Base-by-base conservation (phyloP, 2,797 vertebrate genomes). In the Falco columbarius region DNA sequence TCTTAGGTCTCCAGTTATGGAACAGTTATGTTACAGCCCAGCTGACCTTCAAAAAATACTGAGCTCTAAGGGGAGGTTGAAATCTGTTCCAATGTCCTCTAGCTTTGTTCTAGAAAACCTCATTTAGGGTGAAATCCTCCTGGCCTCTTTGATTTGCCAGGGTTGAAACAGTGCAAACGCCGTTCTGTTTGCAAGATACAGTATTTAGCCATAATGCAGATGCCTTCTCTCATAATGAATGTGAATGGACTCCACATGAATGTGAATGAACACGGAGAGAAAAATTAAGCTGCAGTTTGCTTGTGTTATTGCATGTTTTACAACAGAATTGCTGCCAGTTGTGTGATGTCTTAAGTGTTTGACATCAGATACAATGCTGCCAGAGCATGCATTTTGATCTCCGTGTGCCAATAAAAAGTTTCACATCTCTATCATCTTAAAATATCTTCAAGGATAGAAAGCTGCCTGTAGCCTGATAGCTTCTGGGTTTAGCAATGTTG, bases 171-270 rank as follows among this genome's bases (percentile, higher is more conserved):
- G 84, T 63, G 36, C 77, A 59, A 80, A 36, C 0, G 1, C 49
- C 3, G 1, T 49, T 80, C 71, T 95, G 89, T 96, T 92, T 96
- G 91, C 56, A 59, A 14, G 49, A 26, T 56, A 6, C 40, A 59
- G 40, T 74, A 82, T 94, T 85, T 49, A 36, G 87, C 89, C 91
- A 93, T 87, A 84, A 95, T 54, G 89, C 94, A 95, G 92, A 58
- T 97, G 93, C 75, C 79, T 76, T 47, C 40, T 44, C 66, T 67
- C 29, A 0, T 93, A 89, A 93, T 65, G 84, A 32, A 9, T 23
- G 55, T 44, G 92, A 51, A 36, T n/a, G 86, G 86, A 89, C 83
- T 73, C 90, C 63, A 4, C 38, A 14, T 61, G 86, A 93, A 93
- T 89, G 71, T 11, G 55, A 92, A 97, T 94, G 91, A 85, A 94